A percentile compares a stretch with the other conserved stretches of the same genome.
These are phyloP conservation scores for Ahaetulla prasina DNA, from an alignment of 2,113 vertebrate species.

Conservation along the genomic window DNA sequence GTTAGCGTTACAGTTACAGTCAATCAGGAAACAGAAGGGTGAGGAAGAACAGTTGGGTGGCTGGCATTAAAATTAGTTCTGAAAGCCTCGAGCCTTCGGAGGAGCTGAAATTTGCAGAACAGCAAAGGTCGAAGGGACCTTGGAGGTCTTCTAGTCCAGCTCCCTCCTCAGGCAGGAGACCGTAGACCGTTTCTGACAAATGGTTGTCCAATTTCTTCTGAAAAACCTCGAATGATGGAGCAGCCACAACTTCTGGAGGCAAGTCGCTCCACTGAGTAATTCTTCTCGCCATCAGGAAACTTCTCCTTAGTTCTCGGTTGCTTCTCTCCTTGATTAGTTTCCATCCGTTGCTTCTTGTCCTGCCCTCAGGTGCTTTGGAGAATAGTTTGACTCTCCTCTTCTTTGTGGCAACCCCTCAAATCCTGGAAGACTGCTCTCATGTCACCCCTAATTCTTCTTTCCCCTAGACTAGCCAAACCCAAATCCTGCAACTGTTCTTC, in stretches of 20 bases:
- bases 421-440: too few species aligned
- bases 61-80: background rate
- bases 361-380: fast-evolving
- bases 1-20: background rate
- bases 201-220: too few species aligned
- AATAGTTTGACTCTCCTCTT: too few species aligned
- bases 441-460: too few species aligned
- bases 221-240: background rate
- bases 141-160: background rate
- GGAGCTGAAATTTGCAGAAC: background rate
- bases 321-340: too few species aligned
- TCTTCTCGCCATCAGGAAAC: too few species aligned
- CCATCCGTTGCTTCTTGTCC: too few species aligned
- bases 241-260: background rate
- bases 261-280: background rate
- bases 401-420: too few species aligned
- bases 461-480: too few species aligned
- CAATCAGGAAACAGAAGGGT: background rate
- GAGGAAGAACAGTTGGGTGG: background rate
- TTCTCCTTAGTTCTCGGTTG: too few species aligned
- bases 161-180: background rate
- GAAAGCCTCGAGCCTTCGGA: background rate
- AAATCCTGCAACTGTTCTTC: background rate
- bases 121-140: background rate
- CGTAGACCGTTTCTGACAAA: background rate